Evolutionary conservation across 2,113 vertebrate species (phyloP).

Genomic region (Cyprinodon variegatus): DNA sequence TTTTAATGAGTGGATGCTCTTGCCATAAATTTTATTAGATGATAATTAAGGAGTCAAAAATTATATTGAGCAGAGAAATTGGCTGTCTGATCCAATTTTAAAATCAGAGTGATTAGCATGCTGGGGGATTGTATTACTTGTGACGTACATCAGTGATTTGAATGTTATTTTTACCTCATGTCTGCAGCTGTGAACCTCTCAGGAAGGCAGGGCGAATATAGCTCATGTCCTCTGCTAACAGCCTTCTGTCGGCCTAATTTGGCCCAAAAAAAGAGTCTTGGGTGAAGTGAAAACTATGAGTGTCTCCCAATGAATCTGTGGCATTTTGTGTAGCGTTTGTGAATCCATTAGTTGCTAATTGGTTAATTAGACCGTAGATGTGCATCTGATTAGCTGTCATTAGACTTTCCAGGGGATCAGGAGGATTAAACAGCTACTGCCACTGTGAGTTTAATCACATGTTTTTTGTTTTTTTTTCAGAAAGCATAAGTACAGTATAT

Average conservation of each 20-base stretch:
- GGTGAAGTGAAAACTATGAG: slow-evolving; percentile 39
- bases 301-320: slow-evolving; percentile 41
- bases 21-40: slow-evolving; percentile 31
- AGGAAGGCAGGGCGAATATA: neutral
- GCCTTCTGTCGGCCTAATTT: slow-evolving; percentile 35
- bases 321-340: slow-evolving; percentile 45
- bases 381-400: slow-evolving; percentile 72
- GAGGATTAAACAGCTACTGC: slow-evolving; percentile 39
- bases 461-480: neutral
- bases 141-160: neutral
- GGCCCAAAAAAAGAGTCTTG: slow-evolving; percentile 33
- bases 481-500: neutral
- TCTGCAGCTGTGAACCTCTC: slow-evolving; percentile 3
- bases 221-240: slow-evolving; percentile 8
- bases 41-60: slow-evolving; percentile 34
- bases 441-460: slow-evolving; percentile 22
- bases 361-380: slow-evolving; percentile 67
- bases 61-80: slow-evolving; percentile 14
- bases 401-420: slow-evolving; percentile 58
- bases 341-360: slow-evolving; percentile 68
- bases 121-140: neutral
- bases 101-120: slow-evolving; percentile 2
- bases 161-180: neutral
- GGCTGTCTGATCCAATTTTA: neutral
- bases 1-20: slow-evolving; percentile 23